Conservation (phyloP, 2,113 vertebrate species). For the Mormyrus lacerda region DNA sequence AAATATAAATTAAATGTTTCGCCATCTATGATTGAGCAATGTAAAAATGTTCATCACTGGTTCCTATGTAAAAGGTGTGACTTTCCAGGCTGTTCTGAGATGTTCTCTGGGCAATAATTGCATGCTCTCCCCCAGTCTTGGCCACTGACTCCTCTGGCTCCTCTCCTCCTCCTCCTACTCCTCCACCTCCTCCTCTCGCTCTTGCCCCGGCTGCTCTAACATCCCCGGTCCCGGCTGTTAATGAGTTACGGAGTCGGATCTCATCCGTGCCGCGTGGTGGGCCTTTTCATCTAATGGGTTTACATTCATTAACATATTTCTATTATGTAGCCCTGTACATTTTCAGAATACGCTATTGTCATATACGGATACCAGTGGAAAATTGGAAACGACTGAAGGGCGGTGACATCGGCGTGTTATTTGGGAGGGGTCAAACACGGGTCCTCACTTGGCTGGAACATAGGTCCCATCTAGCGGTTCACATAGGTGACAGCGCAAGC, state of each 20-base stretch:
- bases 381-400: not conserved
- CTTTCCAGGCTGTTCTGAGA: not conserved
- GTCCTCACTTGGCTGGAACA: not conserved
- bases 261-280: not conserved
- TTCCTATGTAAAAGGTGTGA: not conserved
- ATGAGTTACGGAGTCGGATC: not conserved
- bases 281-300: not conserved
- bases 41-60: not conserved
- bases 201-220: not conserved
- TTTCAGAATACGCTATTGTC: not conserved
- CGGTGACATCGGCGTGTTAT: not conserved
- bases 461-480: not conserved
- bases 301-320: slow-evolving; percentile 3
- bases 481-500: not conserved
- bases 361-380: not conserved
- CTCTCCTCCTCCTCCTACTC: not conserved
- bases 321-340: not conserved
- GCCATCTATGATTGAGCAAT: not conserved
- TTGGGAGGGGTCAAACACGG: not conserved
- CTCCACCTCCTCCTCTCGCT: not conserved
- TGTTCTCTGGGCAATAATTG: not conserved
- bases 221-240: not conserved
- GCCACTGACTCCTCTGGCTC: not conserved
- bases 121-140: not conserved
- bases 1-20: not conserved